Evolutionary conservation across 2,888 invertebrate genomes (phyloP), one percentile per base, ranked within the genome.

Genomic region (Aphelenchoides bicaudatus): DNA sequence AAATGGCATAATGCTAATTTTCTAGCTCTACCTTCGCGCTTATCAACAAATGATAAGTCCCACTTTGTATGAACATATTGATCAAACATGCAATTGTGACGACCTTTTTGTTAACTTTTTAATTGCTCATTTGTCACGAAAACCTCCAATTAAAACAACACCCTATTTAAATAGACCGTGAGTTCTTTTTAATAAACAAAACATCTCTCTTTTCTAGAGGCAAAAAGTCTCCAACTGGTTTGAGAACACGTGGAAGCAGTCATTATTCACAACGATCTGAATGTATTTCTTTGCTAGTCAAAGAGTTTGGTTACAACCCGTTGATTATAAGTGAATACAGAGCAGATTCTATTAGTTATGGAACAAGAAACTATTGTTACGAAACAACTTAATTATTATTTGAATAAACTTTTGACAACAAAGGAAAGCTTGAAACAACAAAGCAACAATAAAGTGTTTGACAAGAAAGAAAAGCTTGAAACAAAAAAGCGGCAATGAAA

Each of bases 91-190:
- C 89, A 98, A 98, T 83, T 99, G 98, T 81, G 98, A 98, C 82
- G 98, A 98, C 80, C 92, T 98, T 71, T 98, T 98, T 13, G 94
- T 99, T 93, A 99, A 99, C 82, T 98, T 96, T 82, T 85, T 99
- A 13, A 91, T 99, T 48, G 88, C 96, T n/a, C 96, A 98, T 80
- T 85, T 96, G 63, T 94, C 96, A 0, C 85, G 93, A 69, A 90
- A 92, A 80, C 94, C 98, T 1, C 98, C 98, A 0, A 90, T 99
- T 2, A 98, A 98, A 85, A 89, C 89, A 74, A 75, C 77, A 37
- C 73, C 70, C 48, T 74, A 70, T 63, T 71, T 77, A 77, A 78
- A 76, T 1, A 53, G n/a, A n/a, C n/a, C n/a, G n/a, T n/a, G n/a
- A n/a, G n/a, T n/a, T n/a, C n/a, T n/a, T n/a, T n/a, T n/a, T n/a